Evolutionary conservation across 2,888 invertebrate genomes (phyloP), one percentile per base, ranked within the genome.

Genomic region (Parochlus steinenii): DNA sequence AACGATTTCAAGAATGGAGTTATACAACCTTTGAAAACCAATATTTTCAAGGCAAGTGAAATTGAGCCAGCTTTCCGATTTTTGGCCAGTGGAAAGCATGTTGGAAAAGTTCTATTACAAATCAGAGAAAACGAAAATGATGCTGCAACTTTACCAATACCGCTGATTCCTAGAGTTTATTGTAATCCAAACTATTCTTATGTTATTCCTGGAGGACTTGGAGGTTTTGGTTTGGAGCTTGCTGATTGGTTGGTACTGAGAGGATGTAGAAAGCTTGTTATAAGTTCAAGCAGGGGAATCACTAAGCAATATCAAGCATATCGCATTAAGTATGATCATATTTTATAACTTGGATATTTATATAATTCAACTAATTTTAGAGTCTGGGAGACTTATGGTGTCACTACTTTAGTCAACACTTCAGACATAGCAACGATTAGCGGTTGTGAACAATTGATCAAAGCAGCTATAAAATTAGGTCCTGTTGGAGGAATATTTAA

Each of bases 171-270:
- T 11, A 29, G 22, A 27, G 15, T 37, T 11, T 37, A 31, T 25
- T 37, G 31, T 27, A n/a, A 37, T 7, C 5, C 16, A 20, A 20
- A 26, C 5, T 11, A 11, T 2, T 20, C 31, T 15, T 63, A 76
- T 57, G 45, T 75, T 1, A 62, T 81, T 3, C 63, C 74, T 1
- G 81, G 82, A 6, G 90, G 92, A 28, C 64, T 93, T 1, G 93
- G 93, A 28, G 92, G 92, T 0, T 86, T 93, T 49, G 92, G 92
- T 5, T 61, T 93, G 31, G 92, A 93, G 54, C 55, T 92, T 31
- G 74, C 77, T 1, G 79, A 86, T 47, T 89, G 86, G 85, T 61
- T 95, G 47, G 68, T 87, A 31, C 55, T 80, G 33, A 67, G 89
- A 42, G 90, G 89, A 1, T 87, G 79, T 0, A 69, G 63, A 44